These are phyloP conservation scores for Melanocharis versteri DNA, from an alignment of 2,113 vertebrate genomes.

Conservation along the genomic window DNA sequence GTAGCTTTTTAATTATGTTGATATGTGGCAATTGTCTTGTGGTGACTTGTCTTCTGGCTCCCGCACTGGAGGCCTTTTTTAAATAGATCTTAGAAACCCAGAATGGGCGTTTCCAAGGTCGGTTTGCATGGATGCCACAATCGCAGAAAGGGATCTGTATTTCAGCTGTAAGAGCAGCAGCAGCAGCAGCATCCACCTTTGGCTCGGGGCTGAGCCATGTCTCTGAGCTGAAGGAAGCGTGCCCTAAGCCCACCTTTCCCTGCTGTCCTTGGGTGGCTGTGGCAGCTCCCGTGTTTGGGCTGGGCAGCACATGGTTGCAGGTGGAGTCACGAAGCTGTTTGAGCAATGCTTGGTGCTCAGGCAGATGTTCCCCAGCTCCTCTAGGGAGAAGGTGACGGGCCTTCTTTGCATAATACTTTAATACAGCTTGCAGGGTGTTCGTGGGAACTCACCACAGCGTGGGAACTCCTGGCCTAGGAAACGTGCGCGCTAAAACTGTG, in stretches of 20 bases:
- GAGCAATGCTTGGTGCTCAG: background rate
- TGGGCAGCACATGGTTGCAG: background rate
- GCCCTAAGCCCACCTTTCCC: background rate
- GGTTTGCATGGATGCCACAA: background rate
- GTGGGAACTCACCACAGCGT: constrained; percentile 2
- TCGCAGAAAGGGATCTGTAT: background rate
- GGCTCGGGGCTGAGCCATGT: background rate
- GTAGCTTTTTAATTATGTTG: constrained; percentile 60
- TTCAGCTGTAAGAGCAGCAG: background rate
- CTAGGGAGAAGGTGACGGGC: background rate
- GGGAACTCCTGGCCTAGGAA: constrained; percentile 24
- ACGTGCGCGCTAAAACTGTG: background rate
- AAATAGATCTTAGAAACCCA: background rate
- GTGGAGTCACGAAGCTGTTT: background rate
- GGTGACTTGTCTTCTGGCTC: constrained; percentile 57
- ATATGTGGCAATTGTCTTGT: constrained; percentile 58
- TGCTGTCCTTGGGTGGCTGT: background rate
- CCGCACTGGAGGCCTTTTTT: background rate
- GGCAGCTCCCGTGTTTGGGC: background rate
- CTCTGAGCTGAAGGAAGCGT: background rate
- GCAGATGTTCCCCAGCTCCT: background rate
- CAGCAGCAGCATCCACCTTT: background rate
- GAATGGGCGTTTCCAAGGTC: background rate
- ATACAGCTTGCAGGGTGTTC: constrained; percentile 3
- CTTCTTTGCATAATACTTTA: constrained; percentile 50